phyloP scores from a whole-genome alignment of 2,113 vertebrate species.

The Corythoichthys haematopterus region DNA sequence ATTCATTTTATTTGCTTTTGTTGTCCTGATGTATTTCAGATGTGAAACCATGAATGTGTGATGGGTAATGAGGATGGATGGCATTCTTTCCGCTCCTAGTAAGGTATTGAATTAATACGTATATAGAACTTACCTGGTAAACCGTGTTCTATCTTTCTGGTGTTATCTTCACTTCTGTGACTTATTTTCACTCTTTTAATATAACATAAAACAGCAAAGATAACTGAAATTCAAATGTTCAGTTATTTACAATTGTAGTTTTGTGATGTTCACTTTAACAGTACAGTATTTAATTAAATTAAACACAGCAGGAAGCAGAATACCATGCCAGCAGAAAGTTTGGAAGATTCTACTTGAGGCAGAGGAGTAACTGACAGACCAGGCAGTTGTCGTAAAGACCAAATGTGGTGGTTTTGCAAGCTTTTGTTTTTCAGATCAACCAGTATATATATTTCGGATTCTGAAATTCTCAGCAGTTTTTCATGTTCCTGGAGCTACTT shows the following conservation, averaged over 20 bases:
- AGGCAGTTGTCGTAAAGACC: neutral
- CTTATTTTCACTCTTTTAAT: neutral
- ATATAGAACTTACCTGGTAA: conserved; percentile 41
- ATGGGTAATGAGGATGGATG: conserved; percentile 50
- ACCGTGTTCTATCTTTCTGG: neutral
- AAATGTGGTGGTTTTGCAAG: too few relatives aligned
- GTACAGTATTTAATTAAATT: neutral
- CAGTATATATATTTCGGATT: too few relatives aligned
- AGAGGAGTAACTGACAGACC: neutral
- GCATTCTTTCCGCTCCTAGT: conserved; percentile 29
- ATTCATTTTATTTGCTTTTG: conserved; percentile 41
- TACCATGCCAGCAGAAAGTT: neutral
- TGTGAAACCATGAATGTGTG: conserved; percentile 72
- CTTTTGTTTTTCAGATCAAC: too few relatives aligned
- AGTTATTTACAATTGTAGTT: neutral
- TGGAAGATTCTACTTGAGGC: neutral
- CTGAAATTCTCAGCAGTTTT: neutral
- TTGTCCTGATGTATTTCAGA: conserved; percentile 51
- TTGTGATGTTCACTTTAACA: conserved; percentile 32
- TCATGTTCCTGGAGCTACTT: neutral
- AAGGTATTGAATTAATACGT: conserved; percentile 47
- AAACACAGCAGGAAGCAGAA: neutral
- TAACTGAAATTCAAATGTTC: neutral
- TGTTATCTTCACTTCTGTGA: neutral
- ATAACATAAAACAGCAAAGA: neutral